phyloP scores from a whole-genome alignment of 2,888 invertebrate species.

The Kryphioiulus occultus region DNA sequence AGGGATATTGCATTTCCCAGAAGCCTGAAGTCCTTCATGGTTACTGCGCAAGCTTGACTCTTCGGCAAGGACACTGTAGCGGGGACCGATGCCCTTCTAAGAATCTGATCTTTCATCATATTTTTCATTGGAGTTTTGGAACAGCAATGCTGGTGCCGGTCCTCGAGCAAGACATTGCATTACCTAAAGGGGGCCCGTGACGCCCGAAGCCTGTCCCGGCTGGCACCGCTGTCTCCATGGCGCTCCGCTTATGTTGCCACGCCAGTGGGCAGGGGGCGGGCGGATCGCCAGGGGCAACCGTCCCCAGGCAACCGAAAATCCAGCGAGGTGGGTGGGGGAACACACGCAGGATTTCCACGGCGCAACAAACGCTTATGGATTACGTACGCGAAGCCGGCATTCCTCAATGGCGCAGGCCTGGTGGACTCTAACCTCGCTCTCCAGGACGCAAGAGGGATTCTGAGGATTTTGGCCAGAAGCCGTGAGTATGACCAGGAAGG shows the following conservation, averaged over 20 bases:
- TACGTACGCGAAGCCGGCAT: background rate
- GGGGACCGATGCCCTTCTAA: background rate
- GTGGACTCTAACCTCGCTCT: background rate
- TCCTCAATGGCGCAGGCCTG: background rate
- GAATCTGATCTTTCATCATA: too few species aligned
- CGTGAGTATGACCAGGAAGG: background rate
- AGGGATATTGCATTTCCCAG: too few species aligned
- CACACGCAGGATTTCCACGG: background rate
- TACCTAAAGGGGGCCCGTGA: background rate
- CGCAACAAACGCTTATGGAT: background rate
- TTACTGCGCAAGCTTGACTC: background rate
- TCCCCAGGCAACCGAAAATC: constrained; percentile 31
- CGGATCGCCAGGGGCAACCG: background rate
- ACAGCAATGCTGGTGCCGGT: too few species aligned
- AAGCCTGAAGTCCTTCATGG: too few species aligned
- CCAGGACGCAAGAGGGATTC: background rate
- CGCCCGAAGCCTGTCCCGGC: background rate
- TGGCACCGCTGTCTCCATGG: background rate
- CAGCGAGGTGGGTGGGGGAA: background rate
- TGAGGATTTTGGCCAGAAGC: background rate
- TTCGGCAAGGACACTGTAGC: background rate
- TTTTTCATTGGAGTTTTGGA: too few species aligned
- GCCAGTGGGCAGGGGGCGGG: constrained; percentile 1
- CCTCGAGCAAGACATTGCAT: too few species aligned
- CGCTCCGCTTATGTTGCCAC: background rate